Conservation (phyloP, 2,113 vertebrate species). For the Hyaena hyaena region DNA sequence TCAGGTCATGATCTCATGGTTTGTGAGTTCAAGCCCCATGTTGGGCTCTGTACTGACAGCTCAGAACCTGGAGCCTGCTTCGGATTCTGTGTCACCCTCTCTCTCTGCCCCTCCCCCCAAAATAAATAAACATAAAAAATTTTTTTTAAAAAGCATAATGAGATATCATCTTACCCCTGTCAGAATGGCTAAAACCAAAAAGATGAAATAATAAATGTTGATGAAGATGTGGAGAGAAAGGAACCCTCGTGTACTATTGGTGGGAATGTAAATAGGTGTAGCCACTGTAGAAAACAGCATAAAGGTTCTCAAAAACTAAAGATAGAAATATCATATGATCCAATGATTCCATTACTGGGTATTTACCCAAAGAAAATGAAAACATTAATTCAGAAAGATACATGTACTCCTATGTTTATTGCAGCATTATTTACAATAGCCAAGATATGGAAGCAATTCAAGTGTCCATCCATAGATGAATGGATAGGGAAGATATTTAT, state of each 20-base stretch:
- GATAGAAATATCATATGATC: neutral
- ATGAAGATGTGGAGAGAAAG: neutral
- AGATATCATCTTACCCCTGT: neutral
- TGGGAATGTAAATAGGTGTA: neutral
- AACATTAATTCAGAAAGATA: neutral
- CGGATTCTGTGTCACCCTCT: no score
- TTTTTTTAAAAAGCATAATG: neutral
- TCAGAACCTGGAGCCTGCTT: no score
- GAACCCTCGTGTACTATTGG: neutral
- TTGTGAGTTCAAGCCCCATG: no score
- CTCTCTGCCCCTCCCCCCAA: no score
- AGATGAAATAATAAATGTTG: neutral
- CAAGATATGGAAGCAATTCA: neutral
- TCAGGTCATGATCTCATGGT: no score
- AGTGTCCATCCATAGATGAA: neutral
- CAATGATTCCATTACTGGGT: neutral
- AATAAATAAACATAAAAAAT: no score
- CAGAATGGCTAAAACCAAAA: neutral
- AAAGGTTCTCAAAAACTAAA: neutral
- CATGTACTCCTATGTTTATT: neutral
- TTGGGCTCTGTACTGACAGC: no score
- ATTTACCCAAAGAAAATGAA: neutral
- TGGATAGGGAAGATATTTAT: neutral
- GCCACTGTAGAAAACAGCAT: neutral
- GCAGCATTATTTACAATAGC: neutral